Base-by-base conservation (phyloP, 2,113 vertebrate species). In the Boulengeromyrus knoepffleri region DNA sequence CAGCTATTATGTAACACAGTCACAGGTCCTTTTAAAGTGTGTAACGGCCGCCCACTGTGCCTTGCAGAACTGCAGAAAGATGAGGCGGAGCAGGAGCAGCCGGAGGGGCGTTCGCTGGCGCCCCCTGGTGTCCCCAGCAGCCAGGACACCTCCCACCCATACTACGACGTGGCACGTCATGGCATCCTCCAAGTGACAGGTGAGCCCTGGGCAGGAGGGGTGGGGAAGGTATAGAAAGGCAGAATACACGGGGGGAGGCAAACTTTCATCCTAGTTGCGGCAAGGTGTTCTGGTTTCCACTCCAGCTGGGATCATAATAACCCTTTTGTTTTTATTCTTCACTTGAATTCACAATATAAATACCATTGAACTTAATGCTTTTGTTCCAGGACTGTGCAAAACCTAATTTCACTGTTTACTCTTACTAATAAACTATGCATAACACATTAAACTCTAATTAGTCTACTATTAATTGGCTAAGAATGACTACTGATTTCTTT, bases 181-280 rank as follows among this genome's bases (percentile, higher is more conserved):
- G 95, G 97, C 45, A 97, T 98, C 91, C 92, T 98, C 70, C 97
- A 97, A 89, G 95, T 98, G 91, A 96, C 95, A 90, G 97, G 97
- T 98, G 91, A 46, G 93, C 39, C 15, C 46, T 42, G 19, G 6
- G 27, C 50, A 53, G 2, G 9, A 12, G 2, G 17, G 36, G 74
- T 0, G 15, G 31, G 15, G 70, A 39, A 77, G 15, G 13, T 27
- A 66, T 27, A 3, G 3, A 39, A 39, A 77, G 74, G 74, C 36
- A 8, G 74, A 80, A 80, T 80, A 8, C 36, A 17, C 3, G 5
- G 1, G 39, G 70, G 17, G 4, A 39, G 31, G 27, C 70, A 77
- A 19, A 77, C 15, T 36, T 39, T 77, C 27, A 80, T 42, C 36
- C 74, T 80, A 36, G n/a, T 3, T 80, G 74, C 13, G 1, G 17